phyloP scores from a whole-genome alignment of 2,797 vertebrate species.

The Cynopterus sphinx region DNA sequence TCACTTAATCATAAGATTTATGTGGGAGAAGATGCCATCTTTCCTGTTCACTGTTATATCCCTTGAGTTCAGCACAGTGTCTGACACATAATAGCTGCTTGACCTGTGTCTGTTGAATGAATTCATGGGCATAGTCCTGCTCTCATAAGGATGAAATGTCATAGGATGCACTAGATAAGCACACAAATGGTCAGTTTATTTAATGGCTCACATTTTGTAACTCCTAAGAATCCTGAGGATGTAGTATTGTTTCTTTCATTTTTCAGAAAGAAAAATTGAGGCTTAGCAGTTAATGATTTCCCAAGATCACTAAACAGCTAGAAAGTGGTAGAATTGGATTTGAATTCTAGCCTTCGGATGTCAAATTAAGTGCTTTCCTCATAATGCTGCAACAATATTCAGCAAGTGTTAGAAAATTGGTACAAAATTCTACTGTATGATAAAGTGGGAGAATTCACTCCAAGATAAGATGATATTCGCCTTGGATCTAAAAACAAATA shows the following conservation, averaged over 20 bases:
- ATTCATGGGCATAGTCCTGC: neutral
- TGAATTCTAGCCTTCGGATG: neutral
- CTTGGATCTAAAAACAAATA: neutral
- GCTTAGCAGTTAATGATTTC: neutral
- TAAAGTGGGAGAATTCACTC: neutral
- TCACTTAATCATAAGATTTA: neutral
- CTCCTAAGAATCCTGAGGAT: neutral
- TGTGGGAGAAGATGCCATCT: neutral
- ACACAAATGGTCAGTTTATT: neutral
- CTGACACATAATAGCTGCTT: neutral
- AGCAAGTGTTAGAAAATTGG: neutral
- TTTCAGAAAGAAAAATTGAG: neutral
- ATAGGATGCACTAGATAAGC: neutral
- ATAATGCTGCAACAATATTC: neutral
- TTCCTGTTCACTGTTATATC: neutral
- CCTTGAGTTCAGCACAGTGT: neutral
- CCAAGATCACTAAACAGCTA: neutral
- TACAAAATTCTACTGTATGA: neutral
- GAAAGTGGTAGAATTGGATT: neutral
- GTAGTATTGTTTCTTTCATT: neutral
- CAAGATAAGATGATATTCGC: neutral
- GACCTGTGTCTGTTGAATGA: neutral
- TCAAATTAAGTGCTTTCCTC: neutral
- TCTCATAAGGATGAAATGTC: neutral
- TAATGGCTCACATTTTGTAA: neutral